Evolutionary conservation across 2,888 invertebrate genomes (phyloP).

Genomic region (Dryocosmus kuriphilus): DNA sequence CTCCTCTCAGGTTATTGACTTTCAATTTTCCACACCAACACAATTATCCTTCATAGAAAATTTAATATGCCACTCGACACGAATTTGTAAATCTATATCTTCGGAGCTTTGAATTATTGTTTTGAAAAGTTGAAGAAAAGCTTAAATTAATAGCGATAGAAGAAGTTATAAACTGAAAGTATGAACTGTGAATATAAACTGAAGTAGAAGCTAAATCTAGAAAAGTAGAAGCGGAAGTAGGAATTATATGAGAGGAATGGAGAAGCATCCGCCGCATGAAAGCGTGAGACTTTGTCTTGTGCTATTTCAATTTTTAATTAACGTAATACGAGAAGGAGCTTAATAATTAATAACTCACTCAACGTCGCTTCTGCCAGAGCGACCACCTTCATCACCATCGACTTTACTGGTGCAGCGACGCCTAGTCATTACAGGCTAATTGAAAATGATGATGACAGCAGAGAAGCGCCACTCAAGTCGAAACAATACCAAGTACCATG

Average conservation of each 20-base stretch:
- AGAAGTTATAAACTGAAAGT: background rate
- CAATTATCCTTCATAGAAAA: background rate
- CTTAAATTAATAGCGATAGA: background rate
- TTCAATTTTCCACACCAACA: constrained; percentile 14
- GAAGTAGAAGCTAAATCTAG: constrained; percentile 37
- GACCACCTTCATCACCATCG: constrained; percentile 45
- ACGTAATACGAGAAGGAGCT: constrained; percentile 67
- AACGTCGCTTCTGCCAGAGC: constrained; percentile 48
- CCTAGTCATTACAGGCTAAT: constrained; percentile 72
- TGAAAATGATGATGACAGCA: constrained; percentile 73
- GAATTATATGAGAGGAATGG: constrained; percentile 51
- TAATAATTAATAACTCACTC: constrained; percentile 72
- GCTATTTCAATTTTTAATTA: constrained; percentile 72
- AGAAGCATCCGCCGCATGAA: constrained; percentile 53
- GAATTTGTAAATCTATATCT: too few relatives aligned
- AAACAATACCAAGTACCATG: constrained; percentile 68
- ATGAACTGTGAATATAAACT: background rate
- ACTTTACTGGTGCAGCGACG: constrained; percentile 60
- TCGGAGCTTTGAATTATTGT: background rate
- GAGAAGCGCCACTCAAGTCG: constrained; percentile 65
- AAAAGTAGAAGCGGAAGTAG: constrained; percentile 32
- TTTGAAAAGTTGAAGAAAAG: background rate
- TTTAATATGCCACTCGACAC: background rate
- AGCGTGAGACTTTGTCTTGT: constrained; percentile 56
- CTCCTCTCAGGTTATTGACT: constrained; percentile 12